These are phyloP conservation scores for Napeogenes inachia DNA, from an alignment of 2,888 invertebrate genomes.

Conservation along the genomic window DNA sequence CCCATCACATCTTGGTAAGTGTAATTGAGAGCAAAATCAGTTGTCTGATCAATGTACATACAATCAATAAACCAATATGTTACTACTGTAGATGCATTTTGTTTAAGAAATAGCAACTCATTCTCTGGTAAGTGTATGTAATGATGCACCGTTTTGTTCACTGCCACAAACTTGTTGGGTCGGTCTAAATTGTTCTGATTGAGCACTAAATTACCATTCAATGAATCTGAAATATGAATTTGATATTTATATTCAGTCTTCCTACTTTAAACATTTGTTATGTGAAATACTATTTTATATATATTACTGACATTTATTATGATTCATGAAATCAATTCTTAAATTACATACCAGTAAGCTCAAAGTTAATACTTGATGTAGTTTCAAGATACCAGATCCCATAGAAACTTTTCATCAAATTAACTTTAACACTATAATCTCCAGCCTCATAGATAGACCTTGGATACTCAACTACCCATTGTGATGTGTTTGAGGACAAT, in stretches of 20 bases:
- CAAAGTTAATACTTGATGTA: conserved; percentile 45
- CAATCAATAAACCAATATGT: conserved; percentile 91
- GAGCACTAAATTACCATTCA: conserved; percentile 83
- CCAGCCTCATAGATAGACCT: conserved; percentile 74
- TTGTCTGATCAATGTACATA: conserved; percentile 80
- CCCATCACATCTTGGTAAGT: conserved; percentile 80
- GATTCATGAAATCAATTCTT: conserved; percentile 7
- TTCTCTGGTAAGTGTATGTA: conserved; percentile 76
- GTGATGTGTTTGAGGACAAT: conserved; percentile 70
- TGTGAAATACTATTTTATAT: background rate
- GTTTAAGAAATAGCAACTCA: conserved; percentile 78
- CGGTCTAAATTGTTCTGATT: conserved; percentile 79
- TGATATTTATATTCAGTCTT: background rate
- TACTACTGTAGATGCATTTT: conserved; percentile 67
- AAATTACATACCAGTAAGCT: conserved; percentile 54
- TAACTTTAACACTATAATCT: conserved; percentile 71
- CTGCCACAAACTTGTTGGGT: conserved; percentile 80
- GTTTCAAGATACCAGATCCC: conserved; percentile 57
- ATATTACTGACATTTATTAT: background rate
- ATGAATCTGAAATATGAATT: conserved; percentile 63
- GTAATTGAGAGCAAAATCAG: conserved; percentile 78
- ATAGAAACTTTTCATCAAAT: conserved; percentile 65
- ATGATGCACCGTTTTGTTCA: conserved; percentile 76
- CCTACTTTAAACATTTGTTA: conserved; percentile 3
- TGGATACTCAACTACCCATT: conserved; percentile 81